These are phyloP conservation scores for Gerris lacustris DNA, from an alignment of 2,888 invertebrate genomes.

Conservation along the genomic window DNA sequence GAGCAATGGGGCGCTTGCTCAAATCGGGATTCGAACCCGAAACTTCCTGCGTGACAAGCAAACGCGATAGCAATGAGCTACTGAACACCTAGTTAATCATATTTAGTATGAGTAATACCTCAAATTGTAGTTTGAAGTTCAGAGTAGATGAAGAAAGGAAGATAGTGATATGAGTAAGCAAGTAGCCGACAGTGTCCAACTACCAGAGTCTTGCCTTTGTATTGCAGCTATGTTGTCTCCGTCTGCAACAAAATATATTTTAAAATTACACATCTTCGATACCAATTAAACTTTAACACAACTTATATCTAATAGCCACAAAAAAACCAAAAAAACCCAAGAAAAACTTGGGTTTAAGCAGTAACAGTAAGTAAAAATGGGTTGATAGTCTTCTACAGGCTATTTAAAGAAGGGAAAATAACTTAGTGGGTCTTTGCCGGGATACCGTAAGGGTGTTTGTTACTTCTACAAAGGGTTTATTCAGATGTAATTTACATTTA, in stretches of 20 bases:
- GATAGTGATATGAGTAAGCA: background rate
- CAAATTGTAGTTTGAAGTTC: background rate
- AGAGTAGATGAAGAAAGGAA: background rate
- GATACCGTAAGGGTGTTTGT: too few species aligned
- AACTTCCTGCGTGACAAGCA: too few species aligned
- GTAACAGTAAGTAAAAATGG: background rate
- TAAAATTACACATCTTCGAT: background rate
- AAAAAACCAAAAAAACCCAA: background rate
- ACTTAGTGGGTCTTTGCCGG: too few species aligned
- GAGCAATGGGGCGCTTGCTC: too few species aligned
- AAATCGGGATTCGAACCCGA: too few species aligned
- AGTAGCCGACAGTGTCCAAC: constrained; percentile 2
- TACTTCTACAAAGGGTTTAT: too few species aligned
- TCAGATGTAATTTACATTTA: too few species aligned
- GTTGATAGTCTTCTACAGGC: too few species aligned
- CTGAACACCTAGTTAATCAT: too few species aligned
- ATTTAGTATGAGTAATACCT: too few species aligned
- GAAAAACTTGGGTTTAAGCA: background rate
- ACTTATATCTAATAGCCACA: background rate
- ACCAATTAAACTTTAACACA: background rate
- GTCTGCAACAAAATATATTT: constrained; percentile 21
- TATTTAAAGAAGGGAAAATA: too few species aligned
- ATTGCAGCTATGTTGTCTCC: constrained; percentile 30
- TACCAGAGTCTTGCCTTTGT: constrained; percentile 26
- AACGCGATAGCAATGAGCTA: too few species aligned